Percentiles rank a stretch among this genome's conserved stretches.
phyloP scores from a whole-genome alignment of 2,113 vertebrate species.

The Bubalus kerabau region DNA sequence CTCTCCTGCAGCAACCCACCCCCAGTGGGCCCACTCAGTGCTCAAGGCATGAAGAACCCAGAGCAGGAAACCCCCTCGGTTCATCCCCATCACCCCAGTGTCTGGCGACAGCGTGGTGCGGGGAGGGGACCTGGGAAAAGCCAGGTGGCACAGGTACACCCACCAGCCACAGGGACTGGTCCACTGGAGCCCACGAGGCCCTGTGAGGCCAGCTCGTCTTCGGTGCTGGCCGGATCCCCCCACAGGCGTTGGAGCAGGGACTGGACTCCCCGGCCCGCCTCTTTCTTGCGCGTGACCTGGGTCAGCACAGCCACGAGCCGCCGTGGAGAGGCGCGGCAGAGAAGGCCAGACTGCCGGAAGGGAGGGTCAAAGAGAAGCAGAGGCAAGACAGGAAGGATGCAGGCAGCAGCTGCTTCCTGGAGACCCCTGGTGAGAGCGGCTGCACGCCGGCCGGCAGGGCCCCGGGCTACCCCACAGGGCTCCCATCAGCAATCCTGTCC shows the following conservation, averaged over 20 bases:
- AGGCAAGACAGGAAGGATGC: background rate
- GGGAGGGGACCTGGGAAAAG: background rate
- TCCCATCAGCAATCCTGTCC: background rate
- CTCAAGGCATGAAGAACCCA: background rate
- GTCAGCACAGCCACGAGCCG: no score
- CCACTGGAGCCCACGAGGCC: background rate
- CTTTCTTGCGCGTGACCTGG: background rate
- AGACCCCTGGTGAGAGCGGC: background rate
- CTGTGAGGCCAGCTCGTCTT: no score
- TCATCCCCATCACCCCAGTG: background rate
- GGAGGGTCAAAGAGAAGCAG: background rate
- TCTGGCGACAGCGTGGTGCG: background rate
- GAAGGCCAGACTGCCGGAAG: background rate
- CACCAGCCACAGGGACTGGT: background rate
- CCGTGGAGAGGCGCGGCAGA: background rate
- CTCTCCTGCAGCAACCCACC: background rate
- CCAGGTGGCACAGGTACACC: no score
- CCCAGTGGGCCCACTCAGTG: background rate
- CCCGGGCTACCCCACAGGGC: accelerated
- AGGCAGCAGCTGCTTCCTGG: background rate
- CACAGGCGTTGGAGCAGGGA: background rate
- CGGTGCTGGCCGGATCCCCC: no score
- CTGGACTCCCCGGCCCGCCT: background rate
- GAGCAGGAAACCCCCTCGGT: background rate
- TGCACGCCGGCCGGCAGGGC: background rate